Base-by-base conservation (phyloP, 1,140 invertebrate genomes). In the Cotesia typhae region DNA sequence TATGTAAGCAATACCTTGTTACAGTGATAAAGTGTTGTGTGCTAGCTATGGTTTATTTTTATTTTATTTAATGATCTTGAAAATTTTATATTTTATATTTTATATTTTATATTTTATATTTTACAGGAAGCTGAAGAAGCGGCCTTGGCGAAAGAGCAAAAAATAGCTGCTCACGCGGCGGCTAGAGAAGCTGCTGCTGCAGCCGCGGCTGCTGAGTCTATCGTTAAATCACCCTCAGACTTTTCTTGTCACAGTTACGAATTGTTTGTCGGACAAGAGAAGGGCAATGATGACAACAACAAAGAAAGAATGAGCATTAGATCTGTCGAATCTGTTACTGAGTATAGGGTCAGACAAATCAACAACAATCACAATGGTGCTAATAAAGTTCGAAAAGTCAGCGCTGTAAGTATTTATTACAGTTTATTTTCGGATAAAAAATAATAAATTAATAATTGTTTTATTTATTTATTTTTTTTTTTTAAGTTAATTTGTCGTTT, bases 241-340 rank as follows among this genome's bases (percentile, higher is more conserved):
- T 95, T 93, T 83, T 96, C 95, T 12, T 94, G 93, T 82, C 92
- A 94, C 78, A 96, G 95, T 85, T 96, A 96, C 87, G 95, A 96
- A 85, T 87, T 95, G 63, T 96, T 95, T 87, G 93, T 95, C 65
- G 93, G 92, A 72, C 93, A 95, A 82, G 94, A 95, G 77, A 94
- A 94, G 77, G 92, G 92, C 76, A 93, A 93, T 83, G 91, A 92
- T 77, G 94, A 95, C 82, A 93, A 93, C 88, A 95, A 95, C 88
- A 94, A 94, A 82, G 95, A 97, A 85, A 93, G 94, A 84, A 95
- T 95, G 91, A 96, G 94, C 86, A 92, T 96, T 69, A 90, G 94
- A 82, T 96, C 94, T 82, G 90, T 93, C 79, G 94, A 95, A 85
- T 95, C 94, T 81, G 90, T 95, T 85, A 94, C 92, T 90, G 94